phyloP scores from a whole-genome alignment of 92 coral and sea anemone genomes.

The Heliopora coerulea region DNA sequence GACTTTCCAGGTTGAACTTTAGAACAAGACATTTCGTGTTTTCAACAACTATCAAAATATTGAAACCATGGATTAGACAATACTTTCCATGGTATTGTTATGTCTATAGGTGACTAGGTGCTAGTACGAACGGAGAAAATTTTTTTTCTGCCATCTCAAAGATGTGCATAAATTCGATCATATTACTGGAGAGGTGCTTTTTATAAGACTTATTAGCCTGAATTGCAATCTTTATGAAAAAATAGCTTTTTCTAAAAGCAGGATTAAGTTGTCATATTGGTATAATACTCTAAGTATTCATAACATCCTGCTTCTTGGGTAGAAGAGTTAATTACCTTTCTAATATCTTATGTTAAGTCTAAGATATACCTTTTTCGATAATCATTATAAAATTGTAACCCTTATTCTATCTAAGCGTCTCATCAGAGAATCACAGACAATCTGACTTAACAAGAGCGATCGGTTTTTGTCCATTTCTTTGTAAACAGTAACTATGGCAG shows the following conservation, averaged over 20 bases:
- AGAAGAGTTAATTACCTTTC: neutral
- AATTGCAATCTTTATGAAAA: neutral
- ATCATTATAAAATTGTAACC: too few relatives aligned
- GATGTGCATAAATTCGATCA: neutral
- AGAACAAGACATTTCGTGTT: too few relatives aligned
- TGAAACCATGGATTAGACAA: too few relatives aligned
- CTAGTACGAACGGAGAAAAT: too few relatives aligned
- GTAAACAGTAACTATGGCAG: constrained; percentile 29
- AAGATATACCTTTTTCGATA: too few relatives aligned
- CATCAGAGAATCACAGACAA: neutral
- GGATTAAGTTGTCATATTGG: neutral
- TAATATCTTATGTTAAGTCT: too few relatives aligned
- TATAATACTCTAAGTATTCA: neutral
- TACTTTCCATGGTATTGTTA: too few relatives aligned
- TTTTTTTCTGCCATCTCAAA: too few relatives aligned
- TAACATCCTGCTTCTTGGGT: neutral
- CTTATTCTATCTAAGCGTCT: neutral
- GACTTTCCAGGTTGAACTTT: too few relatives aligned
- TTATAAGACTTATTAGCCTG: neutral
- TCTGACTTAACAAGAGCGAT: neutral
- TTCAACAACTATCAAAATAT: too few relatives aligned
- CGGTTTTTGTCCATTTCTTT: too few relatives aligned
- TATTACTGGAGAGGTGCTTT: neutral
- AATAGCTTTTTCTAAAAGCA: neutral
- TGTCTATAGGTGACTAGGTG: too few relatives aligned